Evolutionary conservation across 30 jellyfish, hydroid and myxozoan genomes (phyloP).

Genomic region (Aurelia coerulea): DNA sequence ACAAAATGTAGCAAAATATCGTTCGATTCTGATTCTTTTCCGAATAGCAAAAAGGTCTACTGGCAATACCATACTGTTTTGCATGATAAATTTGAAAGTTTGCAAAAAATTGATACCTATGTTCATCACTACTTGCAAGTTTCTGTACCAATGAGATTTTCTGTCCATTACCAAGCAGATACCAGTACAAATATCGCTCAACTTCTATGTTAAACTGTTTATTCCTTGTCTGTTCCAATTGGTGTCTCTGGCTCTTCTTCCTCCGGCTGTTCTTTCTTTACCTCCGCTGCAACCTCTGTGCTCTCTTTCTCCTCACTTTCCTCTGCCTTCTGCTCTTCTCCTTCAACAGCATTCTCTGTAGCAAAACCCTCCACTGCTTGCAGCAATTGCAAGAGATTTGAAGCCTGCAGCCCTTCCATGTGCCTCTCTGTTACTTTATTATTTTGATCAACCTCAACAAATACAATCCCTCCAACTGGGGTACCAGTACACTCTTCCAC

Average conservation of each 20-base stretch:
- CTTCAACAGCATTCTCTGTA: slow-evolving; percentile 19
- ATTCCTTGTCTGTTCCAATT: neutral
- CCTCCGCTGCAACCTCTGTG: slow-evolving; percentile 2
- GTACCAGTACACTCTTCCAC: slow-evolving; percentile 27
- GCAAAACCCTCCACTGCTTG: slow-evolving; percentile 75
- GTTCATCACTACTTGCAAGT: too few species aligned
- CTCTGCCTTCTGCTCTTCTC: neutral
- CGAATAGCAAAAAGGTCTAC: too few species aligned
- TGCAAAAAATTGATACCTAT: too few species aligned
- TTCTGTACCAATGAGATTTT: too few species aligned
- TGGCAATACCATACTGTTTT: too few species aligned
- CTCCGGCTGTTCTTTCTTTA: neutral
- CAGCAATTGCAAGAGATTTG: slow-evolving; percentile 57
- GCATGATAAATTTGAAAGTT: too few species aligned
- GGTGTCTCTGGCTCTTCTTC: neutral
- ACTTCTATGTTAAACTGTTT: too few species aligned
- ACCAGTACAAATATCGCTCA: too few species aligned
- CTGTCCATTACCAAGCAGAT: too few species aligned
- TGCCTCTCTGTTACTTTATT: slow-evolving; percentile 64
- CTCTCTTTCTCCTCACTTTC: neutral
- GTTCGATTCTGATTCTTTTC: too few species aligned
- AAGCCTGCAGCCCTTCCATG: slow-evolving; percentile 70
- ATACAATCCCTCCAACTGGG: slow-evolving; percentile 64
- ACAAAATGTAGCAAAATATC: too few species aligned
- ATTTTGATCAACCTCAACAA: slow-evolving; percentile 63